Base-by-base conservation (phyloP, 2,797 vertebrate species). In the Bovichtus diacanthus region DNA sequence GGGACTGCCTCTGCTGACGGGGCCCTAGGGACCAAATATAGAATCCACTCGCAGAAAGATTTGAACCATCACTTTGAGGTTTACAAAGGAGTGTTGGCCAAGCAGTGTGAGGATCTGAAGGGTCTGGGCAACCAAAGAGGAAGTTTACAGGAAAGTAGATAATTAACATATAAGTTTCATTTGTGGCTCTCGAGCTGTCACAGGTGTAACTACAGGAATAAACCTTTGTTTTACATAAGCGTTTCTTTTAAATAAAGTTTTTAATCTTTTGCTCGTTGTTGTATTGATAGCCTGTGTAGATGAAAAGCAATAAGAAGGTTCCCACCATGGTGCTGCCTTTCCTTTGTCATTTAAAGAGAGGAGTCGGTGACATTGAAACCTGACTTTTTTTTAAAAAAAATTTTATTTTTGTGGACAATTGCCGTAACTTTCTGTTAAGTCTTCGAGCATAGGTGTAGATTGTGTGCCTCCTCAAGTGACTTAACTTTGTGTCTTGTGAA, bases 51-150 rank as follows among this genome's bases (percentile, higher is more conserved):
- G 0, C 92, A 80, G 47, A 95, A 91, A n/a, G 95, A 95, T 66
- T 85, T 97, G 70, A 98, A 98, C 88, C 97, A 98, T 83, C 96
- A 80, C 73, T 98, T 97, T 61, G 94, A 95, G 19, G 97, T 97
- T 25, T 98, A 95, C 80, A 88, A 82, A 13, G 97, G 97, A 3
- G 83, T 97, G 9, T 67, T 97, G 68, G 85, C 88, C 3, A 80
- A 88, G 5, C 86, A 94, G 80, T 98, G 97, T 39, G 79, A 91
- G 47, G 78, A 88, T 7, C 90, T 96, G 1, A 9, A 77, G 0
- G 16, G 7, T 10, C 5, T 0, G 4, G 38, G 59, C 2, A 2
- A 54, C 25, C 38, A 51, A 23, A 66, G 27, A 3, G 25, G 65
- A 5, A 11, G 31, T 46, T 41, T 16, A 25, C 13, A 64, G 15